Percentiles rank a stretch among this genome's conserved stretches.
Conservation (phyloP, 2,797 vertebrate species). For the Columba guinea region DNA sequence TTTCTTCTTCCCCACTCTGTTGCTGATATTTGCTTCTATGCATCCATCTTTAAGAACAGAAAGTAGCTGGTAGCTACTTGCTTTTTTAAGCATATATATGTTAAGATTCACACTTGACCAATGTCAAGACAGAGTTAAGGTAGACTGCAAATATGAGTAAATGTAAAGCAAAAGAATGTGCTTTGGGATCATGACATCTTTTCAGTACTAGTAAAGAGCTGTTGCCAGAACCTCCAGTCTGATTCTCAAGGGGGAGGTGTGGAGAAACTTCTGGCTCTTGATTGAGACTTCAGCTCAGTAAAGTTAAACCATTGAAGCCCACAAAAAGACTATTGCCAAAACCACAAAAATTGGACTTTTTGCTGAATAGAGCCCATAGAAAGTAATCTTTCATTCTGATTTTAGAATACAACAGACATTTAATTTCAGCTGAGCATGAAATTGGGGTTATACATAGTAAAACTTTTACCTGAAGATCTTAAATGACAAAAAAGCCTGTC, state of each 20-base stretch:
- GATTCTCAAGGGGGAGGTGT: constrained; percentile 47
- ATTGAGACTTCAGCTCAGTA: constrained; percentile 51
- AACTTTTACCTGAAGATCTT: not conserved
- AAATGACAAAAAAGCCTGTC: not conserved
- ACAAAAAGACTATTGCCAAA: constrained; percentile 46
- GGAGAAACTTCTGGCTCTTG: constrained; percentile 61
- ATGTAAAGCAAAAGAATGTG: constrained; percentile 26
- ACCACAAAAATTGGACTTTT: constrained; percentile 38
- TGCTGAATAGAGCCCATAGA: constrained; percentile 8
- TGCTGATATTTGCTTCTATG: not conserved
- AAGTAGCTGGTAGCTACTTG: not conserved
- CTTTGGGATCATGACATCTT: constrained; percentile 37
- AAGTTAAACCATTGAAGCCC: constrained; percentile 59
- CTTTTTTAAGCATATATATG: not conserved
- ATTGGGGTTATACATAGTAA: not conserved
- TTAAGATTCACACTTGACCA: not conserved
- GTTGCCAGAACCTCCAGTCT: constrained; percentile 47
- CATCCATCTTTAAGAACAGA: not conserved
- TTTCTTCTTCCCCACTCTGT: rapidly evolving
- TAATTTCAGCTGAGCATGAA: constrained; percentile 10
- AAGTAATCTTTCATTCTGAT: constrained; percentile 39
- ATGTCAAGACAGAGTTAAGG: constrained; percentile 26
- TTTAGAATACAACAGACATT: constrained; percentile 17
- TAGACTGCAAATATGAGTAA: not conserved
- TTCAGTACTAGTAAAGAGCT: constrained; percentile 36